phyloP scores from a whole-genome alignment of 2,888 invertebrate species.

The Bhutanitis thaidina region DNA sequence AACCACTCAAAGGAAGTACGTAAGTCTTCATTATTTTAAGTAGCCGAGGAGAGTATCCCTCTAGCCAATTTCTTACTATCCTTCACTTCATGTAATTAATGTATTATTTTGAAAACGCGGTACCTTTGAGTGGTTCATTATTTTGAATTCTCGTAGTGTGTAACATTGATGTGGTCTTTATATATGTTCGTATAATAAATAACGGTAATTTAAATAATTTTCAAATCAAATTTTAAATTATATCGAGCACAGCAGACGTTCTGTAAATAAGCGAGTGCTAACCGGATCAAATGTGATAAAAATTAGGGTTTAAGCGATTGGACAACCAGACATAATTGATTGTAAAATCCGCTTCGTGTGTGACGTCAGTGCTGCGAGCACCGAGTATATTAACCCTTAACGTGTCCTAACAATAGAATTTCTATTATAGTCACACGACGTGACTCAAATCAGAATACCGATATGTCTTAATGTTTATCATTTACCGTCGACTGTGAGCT shows the following conservation, averaged over 20 bases:
- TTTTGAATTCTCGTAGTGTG: conserved; percentile 70
- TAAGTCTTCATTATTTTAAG: conserved; percentile 12
- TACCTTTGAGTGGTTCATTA: conserved; percentile 67
- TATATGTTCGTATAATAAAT: conserved; percentile 69
- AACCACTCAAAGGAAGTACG: conserved; percentile 60
- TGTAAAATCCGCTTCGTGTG: background rate
- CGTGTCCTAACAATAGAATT: too few relatives aligned
- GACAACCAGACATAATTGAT: conserved; percentile 22
- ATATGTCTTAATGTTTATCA: conserved; percentile 27
- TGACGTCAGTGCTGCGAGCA: conserved; percentile 3
- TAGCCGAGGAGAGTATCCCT: conserved; percentile 13
- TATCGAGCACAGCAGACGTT: conserved; percentile 63
- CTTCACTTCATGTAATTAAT: conserved; percentile 6
- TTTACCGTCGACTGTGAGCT: conserved; percentile 52
- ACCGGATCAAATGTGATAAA: conserved; percentile 77
- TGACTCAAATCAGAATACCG: too few relatives aligned
- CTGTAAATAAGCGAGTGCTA: conserved; percentile 70
- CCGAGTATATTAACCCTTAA: background rate
- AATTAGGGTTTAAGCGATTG: conserved; percentile 65
- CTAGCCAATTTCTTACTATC: conserved; percentile 5
- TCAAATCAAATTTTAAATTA: conserved; percentile 62
- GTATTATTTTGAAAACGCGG: conserved; percentile 27
- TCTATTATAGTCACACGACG: too few relatives aligned
- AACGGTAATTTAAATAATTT: conserved; percentile 58
- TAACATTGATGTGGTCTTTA: conserved; percentile 77